Evolutionary conservation across 1,140 invertebrate genomes (phyloP), one percentile per base, ranked within the genome.

Genomic region (Thrips palmi): DNA sequence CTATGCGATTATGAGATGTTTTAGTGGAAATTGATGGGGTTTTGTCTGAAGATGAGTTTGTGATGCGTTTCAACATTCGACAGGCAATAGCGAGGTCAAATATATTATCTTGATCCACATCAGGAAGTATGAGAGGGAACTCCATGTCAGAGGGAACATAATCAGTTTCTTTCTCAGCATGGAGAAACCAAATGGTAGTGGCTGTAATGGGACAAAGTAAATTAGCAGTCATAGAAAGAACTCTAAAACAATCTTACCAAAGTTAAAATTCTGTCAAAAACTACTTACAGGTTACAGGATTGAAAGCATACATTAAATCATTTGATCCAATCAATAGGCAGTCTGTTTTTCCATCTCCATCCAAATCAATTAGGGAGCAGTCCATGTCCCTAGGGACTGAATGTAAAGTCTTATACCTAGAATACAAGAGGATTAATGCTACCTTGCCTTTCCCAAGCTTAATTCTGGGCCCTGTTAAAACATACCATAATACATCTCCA

Each of bases 311-410:
- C 29, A 83, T 50, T 21, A 74, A 54, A 22, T 76, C 70, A 45
- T 72, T 64, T 33, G 71, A 63, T 19, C 77, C 76, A 18, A 73
- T 59, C 4, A 81, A 64, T 37, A 83, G 61, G 44, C 79, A 83
- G 46, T 80, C 76, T 18, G 68, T 63, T 34, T 66, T 64, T n/a
- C 66, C 70, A 50, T 78, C 74, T 25, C 52, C 57, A 51, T 79
- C 70, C 0, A 73, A 66, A 57, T 81, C 77, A 25, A 81, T 56
- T 3, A 76, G 50, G 18, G 64, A 58, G 47, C 79, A 84, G 49
- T 80, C 70, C 12, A 82, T 69, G 41, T 71, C 62, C 11, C 60
- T 63, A 1, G 77, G 76, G 41, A 71, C 64, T 47, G 63, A n/a
- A n/a, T 65, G 20, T 63, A 58, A 40, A 74, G 65, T 47, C 62